These are phyloP conservation scores for Progne subis DNA, from an alignment of 2,113 vertebrate genomes.

Conservation along the genomic window DNA sequence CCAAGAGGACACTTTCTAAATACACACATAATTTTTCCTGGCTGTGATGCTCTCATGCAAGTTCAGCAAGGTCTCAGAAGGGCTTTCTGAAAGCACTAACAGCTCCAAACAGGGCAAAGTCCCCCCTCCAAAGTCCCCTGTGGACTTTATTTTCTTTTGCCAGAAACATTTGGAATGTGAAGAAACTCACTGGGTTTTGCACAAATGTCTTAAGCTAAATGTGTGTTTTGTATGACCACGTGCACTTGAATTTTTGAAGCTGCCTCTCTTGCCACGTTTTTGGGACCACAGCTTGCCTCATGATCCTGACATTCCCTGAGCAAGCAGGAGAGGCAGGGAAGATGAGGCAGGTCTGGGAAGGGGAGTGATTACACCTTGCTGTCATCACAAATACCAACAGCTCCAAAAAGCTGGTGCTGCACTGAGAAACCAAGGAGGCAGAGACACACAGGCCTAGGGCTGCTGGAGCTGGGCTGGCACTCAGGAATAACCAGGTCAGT, in stretches of 20 bases:
- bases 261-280: background rate
- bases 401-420: background rate
- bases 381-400: background rate
- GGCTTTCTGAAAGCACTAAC: background rate
- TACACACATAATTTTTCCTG: background rate
- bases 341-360: background rate
- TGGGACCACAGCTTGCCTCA: background rate
- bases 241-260: background rate
- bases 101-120: background rate
- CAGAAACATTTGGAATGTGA: background rate
- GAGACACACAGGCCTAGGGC: background rate
- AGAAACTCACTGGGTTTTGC: background rate
- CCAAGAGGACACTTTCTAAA: background rate
- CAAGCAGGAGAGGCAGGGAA: background rate
- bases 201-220: background rate
- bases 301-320: background rate
- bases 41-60: background rate
- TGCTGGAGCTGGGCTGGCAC: background rate
- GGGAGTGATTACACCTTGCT: background rate
- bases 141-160: background rate
- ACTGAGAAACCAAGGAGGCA: background rate
- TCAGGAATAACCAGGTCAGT: background rate
- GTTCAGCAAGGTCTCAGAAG: background rate
- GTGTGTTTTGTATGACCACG: accelerated
- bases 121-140: too few relatives aligned